Evolutionary conservation across 2,113 vertebrate genomes (phyloP).

Genomic region (Machaerirhynchus nigripectus): DNA sequence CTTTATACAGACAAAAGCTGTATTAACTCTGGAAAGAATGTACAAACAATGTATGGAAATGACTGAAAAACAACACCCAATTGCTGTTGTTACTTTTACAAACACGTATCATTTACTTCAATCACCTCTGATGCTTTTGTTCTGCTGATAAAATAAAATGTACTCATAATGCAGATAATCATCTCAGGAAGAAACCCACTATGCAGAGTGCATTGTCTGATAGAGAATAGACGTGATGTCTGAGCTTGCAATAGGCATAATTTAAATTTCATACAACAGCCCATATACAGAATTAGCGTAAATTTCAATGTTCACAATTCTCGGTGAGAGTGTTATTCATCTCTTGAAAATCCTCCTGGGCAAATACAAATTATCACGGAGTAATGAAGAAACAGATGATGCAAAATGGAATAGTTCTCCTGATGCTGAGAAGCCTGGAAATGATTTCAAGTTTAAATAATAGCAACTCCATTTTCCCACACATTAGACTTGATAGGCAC

Average conservation of each 20-base stretch:
- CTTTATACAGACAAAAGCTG: neutral
- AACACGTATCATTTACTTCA: slow-evolving; percentile 20
- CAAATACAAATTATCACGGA: slow-evolving; percentile 57
- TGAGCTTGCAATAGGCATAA: slow-evolving; percentile 18
- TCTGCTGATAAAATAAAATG: slow-evolving; percentile 56
- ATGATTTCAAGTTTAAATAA: slow-evolving; percentile 49
- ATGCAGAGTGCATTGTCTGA: slow-evolving; percentile 10
- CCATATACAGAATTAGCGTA: slow-evolving; percentile 6
- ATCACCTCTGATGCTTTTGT: slow-evolving; percentile 38
- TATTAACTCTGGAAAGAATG: neutral
- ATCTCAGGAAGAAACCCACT: slow-evolving; percentile 31
- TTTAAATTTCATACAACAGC: slow-evolving; percentile 54
- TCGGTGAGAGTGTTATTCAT: neutral
- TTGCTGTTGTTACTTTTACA: slow-evolving; percentile 23
- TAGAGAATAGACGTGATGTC: neutral
- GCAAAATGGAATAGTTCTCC: slow-evolving; percentile 42
- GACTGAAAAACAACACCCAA: neutral
- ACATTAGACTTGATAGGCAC: neutral
- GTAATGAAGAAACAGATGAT: slow-evolving; percentile 45
- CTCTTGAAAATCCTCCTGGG: slow-evolving; percentile 52
- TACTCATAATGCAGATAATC: slow-evolving; percentile 42
- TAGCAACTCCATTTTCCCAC: slow-evolving; percentile 16
- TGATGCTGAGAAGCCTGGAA: slow-evolving; percentile 27
- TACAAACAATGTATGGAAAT: neutral
- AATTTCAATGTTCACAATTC: slow-evolving; percentile 18